Base-by-base conservation (phyloP, 2,888 invertebrate genomes). In the Eristalis tenax region DNA sequence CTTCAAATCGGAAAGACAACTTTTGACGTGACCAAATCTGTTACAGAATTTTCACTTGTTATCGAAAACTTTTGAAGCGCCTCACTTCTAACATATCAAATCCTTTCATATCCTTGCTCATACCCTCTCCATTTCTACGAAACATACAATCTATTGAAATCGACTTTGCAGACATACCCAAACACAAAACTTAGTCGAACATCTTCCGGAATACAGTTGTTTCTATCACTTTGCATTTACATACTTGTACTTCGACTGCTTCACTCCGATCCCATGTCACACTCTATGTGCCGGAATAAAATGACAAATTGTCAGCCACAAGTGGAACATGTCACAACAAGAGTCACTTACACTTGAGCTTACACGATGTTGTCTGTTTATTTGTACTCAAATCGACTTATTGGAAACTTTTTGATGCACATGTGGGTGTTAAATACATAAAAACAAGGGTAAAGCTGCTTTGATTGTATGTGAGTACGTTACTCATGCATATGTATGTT, bases 261-360 rank as follows among this genome's bases (percentile, higher is more conserved):
- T 50, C 50, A 50, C 50, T 50, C 18, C 50, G 18, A 5, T 59
- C 23, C 15, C 59, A 59, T 59, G 59, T 59, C 59, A 65, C 38
- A 65, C 50, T 18, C 50, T 50, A 32, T 35, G 35, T 65, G 63
- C 50, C 38, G 26, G 32, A 75, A 82, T 76, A 61, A 75, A 76
- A 83, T 79, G 79, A 84, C 79, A 84, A 84, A 75, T 84, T 84
- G 79, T 65, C 83, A 84, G 75, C 79, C 74, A 84, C 83, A 84
- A 79, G 83, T 84, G 79, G 74, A 38, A 75, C 65, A 79, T 76
- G 76, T 81, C 68, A 73, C 71, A 75, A 56, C 70, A 75, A 66
- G 57, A 83, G 68, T 83, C 65, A 83, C 79, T 83, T 73, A 78
- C 70, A 68, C 35, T 56, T 65, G 50, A 83, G 74, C 73, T 76